phyloP scores from a whole-genome alignment of 2,113 vertebrate species.

The Apus apus region DNA sequence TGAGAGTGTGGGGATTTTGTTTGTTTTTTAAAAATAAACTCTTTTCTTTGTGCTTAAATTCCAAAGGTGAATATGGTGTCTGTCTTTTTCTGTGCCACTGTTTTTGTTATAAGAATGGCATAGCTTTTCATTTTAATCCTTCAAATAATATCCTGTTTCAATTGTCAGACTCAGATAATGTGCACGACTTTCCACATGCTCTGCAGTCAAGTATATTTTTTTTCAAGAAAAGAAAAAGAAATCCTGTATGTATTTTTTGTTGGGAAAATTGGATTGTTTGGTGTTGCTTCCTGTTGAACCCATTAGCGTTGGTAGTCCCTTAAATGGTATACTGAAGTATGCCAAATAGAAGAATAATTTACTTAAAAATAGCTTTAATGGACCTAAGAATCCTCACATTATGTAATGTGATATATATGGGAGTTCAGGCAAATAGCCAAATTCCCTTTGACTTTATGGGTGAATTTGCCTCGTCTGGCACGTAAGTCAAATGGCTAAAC shows the following conservation, averaged over 20 bases:
- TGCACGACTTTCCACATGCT: background rate
- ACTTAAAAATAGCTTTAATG: background rate
- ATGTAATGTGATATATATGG: background rate
- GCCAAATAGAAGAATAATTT: background rate
- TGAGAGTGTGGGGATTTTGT: background rate
- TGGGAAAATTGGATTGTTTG: background rate
- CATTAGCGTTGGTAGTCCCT: background rate
- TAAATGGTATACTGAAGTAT: background rate
- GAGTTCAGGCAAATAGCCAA: background rate
- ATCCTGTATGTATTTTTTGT: background rate
- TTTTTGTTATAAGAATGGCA: background rate
- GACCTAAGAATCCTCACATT: background rate
- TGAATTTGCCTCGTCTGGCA: background rate
- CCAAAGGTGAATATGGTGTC: background rate
- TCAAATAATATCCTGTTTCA: background rate
- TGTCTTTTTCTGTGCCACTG: background rate
- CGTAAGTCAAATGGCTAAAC: background rate
- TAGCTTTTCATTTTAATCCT: background rate
- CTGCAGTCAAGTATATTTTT: background rate
- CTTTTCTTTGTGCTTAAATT: background rate
- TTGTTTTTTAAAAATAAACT: background rate
- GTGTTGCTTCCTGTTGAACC: background rate
- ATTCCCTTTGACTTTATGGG: background rate
- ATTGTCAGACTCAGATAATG: accelerated
- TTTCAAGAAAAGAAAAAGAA: background rate